Evolutionary conservation across 2,888 invertebrate species (phyloP), one percentile per base, ranked within the genome.

Genomic region (Neelides folsomi): DNA sequence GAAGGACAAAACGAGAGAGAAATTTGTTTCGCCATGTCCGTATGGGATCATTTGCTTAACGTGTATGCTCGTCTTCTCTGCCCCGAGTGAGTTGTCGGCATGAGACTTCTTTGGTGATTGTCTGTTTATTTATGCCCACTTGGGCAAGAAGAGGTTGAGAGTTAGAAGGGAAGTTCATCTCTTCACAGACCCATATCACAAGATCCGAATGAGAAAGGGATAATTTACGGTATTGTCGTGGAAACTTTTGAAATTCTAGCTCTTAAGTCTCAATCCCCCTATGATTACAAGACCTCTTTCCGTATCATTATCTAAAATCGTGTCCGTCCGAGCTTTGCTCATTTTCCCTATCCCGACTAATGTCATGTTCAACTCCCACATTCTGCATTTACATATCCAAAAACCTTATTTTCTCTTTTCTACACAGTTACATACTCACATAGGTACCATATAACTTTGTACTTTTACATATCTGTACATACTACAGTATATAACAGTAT

Each of bases 191-290:
- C 5, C 7, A 15, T 39, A 19, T 7, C 36, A 44, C 43, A n/a
- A 38, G 50, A 43, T 50, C 44, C 18, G 12, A 16, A 10, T 35
- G 40, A 47, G 44, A 49, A 39, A 51, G 39, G 45, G 54, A 57
- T 57, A 57, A 57, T 57, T 57, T 57, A 57, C 57, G 54, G 57
- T 57, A 57, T 57, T 57, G 57, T 57, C 54, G 57, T 57, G 51
- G 54, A 50, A 52, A 54, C 54, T 54, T 57, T 57, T 54, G 34
- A 54, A 55, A 54, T 54, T 54, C 57, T 53, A 54, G 57, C 49
- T 50, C 53, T 57, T 51, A 27, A 27, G 27, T 27, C 27, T 27
- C 27, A 27, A 27, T 27, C 49, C 47, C 54, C 37, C 51, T 47
- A 53, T 57, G 57, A 57, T 57, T 57, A 57, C 53, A 57, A 27